These are phyloP conservation scores for Cercopithecus hamlyni DNA, from an alignment of 2,797 vertebrate species.

Conservation along the genomic window DNA sequence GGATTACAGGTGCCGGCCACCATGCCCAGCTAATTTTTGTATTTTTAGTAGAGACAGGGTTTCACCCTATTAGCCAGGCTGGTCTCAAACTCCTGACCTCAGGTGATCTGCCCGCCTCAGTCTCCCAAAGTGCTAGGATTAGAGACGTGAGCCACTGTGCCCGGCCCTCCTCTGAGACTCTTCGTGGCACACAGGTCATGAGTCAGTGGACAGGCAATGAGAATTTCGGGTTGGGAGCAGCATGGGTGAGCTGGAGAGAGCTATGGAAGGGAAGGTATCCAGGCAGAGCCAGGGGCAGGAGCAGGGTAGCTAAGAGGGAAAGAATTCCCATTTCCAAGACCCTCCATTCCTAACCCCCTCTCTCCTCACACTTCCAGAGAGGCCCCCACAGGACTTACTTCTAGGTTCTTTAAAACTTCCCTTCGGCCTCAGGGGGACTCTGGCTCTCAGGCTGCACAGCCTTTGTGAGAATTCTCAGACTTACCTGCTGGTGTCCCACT, in stretches of 20 bases:
- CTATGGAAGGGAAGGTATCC: not conserved
- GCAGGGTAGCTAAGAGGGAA: not conserved
- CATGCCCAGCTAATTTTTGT: too few species aligned
- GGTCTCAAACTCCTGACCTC: not conserved
- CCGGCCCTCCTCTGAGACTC: not conserved
- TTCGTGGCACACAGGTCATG: not conserved
- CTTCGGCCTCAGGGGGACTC: not conserved
- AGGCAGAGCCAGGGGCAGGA: not conserved
- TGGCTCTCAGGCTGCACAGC: rapidly evolving
- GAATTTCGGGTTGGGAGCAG: not conserved
- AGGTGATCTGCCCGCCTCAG: not conserved
- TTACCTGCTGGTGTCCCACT: not conserved
- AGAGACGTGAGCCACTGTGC: not conserved
- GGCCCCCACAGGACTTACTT: not conserved
- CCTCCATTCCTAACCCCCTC: too few species aligned
- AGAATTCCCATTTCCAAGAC: not conserved
- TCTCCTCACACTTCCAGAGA: not conserved
- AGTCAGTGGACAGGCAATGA: not conserved
- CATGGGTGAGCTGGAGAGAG: not conserved
- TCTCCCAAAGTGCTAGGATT: not conserved
- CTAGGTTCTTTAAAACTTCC: not conserved
- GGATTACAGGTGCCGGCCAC: too few species aligned
- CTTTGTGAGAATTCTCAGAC: not conserved
- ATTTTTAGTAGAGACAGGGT: too few species aligned
- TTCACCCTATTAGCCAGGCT: not conserved